Evolutionary conservation across 2,888 invertebrate species (phyloP).

Genomic region (Scaptomyza reducta): DNA sequence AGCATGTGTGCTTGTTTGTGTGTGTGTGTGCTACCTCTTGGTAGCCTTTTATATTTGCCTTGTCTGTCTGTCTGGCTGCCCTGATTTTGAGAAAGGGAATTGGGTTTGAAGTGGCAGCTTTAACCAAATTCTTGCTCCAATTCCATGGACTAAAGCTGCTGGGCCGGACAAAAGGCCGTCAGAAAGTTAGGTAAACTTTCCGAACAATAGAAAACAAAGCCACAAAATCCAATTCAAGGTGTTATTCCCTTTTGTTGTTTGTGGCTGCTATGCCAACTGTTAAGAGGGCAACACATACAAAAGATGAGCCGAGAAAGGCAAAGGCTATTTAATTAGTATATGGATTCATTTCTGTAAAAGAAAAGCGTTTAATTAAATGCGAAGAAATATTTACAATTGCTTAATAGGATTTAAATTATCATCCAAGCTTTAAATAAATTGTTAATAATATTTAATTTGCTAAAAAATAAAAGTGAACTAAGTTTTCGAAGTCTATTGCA

Average conservation of each 20-base stretch:
- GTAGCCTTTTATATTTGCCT: slow-evolving; percentile 34
- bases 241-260: neutral
- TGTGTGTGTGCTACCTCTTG: slow-evolving; percentile 20
- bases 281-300: neutral
- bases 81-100: neutral
- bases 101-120: slow-evolving; percentile 35
- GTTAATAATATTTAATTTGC: too few species aligned
- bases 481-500: neutral
- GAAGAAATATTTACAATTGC: neutral
- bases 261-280: slow-evolving; percentile 10
- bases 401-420: neutral
- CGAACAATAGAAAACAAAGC: slow-evolving; percentile 46
- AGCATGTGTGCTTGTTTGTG: neutral
- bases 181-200: slow-evolving; percentile 41
- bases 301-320: slow-evolving; percentile 25
- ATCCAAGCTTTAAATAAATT: neutral
- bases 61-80: slow-evolving; percentile 18
- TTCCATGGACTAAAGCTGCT: slow-evolving; percentile 45
- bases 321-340: neutral
- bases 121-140: slow-evolving; percentile 41
- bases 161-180: slow-evolving; percentile 40
- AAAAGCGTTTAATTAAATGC: neutral
- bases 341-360: neutral
- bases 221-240: slow-evolving; percentile 7
- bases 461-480: too few species aligned